Conservation (phyloP, 2,113 vertebrate genomes). For the Burhinus oedicnemus region DNA sequence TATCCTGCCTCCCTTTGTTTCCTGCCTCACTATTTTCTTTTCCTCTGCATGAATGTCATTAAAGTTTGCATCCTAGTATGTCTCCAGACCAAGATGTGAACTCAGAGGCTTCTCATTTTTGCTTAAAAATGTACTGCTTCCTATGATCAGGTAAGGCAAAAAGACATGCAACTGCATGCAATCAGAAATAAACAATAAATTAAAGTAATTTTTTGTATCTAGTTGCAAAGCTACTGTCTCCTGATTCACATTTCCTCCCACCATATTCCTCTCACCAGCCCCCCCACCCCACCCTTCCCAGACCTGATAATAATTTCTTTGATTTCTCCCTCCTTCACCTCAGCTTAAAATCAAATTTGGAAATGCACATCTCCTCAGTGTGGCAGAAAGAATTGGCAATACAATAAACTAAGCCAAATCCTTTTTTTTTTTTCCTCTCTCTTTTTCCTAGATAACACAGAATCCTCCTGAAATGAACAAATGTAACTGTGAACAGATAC, state of each 20-base stretch:
- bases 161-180: neutral
- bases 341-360: neutral
- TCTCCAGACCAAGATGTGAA: neutral
- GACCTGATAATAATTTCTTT: neutral
- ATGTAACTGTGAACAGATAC: neutral
- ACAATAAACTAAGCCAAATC: slow-evolving; percentile 1
- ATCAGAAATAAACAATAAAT: neutral
- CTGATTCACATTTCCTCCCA: neutral
- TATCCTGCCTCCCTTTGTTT: slow-evolving; percentile 28
- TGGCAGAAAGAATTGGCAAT: neutral
- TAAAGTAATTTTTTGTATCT: neutral
- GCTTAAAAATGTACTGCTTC: neutral
- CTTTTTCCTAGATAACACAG: neutral
- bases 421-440: accelerated
- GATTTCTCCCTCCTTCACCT: neutral
- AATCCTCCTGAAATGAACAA: neutral
- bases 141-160: neutral
- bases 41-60: neutral
- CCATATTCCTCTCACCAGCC: neutral
- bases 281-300: neutral
- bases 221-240: neutral
- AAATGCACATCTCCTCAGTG: neutral
- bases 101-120: neutral
- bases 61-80: slow-evolving; percentile 6
- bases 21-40: neutral